Evolutionary conservation across 1,140 invertebrate genomes (phyloP).

Genomic region (Archegozetes longisetosus): DNA sequence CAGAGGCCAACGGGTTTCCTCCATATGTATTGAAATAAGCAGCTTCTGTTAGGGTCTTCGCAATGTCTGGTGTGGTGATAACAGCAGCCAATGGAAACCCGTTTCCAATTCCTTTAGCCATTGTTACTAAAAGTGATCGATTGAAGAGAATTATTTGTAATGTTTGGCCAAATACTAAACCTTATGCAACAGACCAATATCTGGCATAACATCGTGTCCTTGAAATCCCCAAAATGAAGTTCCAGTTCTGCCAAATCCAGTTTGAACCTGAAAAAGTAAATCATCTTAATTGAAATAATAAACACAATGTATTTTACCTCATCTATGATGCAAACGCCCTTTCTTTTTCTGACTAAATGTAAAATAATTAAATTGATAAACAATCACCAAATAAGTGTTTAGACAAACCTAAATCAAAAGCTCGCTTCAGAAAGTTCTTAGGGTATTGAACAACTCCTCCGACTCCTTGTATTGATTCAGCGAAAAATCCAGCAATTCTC

Average conservation of each 20-base stretch:
- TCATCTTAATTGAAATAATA: not conserved
- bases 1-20: slow-evolving; percentile 77
- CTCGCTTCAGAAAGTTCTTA: slow-evolving; percentile 64
- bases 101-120: slow-evolving; percentile 50
- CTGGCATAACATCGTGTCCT: slow-evolving; percentile 63
- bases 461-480: slow-evolving; percentile 57
- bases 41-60: slow-evolving; percentile 50
- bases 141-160: slow-evolving; percentile 8
- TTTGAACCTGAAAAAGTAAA: slow-evolving; percentile 51
- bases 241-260: slow-evolving; percentile 85
- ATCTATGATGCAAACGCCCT: slow-evolving; percentile 77
- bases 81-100: slow-evolving; percentile 88
- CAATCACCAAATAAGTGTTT: not conserved
- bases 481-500: slow-evolving; percentile 69
- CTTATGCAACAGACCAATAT: slow-evolving; percentile 45
- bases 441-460: slow-evolving; percentile 83
- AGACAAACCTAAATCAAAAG: slow-evolving; percentile 41
- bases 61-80: slow-evolving; percentile 71
- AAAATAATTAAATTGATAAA: not conserved
- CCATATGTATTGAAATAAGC: slow-evolving; percentile 91
- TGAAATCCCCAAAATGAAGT: slow-evolving; percentile 91
- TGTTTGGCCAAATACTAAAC: not conserved
- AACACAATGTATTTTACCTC: slow-evolving; percentile 42
- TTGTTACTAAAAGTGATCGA: slow-evolving; percentile 28
- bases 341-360: slow-evolving; percentile 44